Conservation (phyloP, 2,888 invertebrate genomes). For the Ashinkailepas kermadecensis region DNA sequence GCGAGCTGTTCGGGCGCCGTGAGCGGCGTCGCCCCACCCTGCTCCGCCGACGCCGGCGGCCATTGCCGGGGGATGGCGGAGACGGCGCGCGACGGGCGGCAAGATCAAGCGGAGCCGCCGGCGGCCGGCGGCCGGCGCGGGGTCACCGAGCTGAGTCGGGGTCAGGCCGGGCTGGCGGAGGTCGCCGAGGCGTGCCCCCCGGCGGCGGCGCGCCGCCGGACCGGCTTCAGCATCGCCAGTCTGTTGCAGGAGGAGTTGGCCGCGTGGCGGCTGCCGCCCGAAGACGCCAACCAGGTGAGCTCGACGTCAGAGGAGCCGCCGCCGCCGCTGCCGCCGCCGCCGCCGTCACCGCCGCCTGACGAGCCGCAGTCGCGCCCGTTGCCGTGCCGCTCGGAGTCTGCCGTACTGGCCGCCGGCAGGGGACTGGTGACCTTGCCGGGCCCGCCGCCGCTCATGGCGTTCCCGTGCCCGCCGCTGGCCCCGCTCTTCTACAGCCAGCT, state of each 20-base stretch:
- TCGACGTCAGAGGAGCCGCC: neutral
- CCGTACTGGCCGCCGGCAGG: neutral
- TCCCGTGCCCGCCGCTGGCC: neutral
- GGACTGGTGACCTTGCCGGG: neutral
- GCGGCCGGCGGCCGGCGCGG: neutral
- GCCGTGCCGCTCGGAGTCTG: too few species aligned
- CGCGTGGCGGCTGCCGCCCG: neutral
- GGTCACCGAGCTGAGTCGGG: neutral
- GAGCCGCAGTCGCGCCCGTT: neutral
- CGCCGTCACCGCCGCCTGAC: neutral
- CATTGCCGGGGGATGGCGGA: too few species aligned
- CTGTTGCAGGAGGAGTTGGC: neutral
- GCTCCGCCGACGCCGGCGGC: too few species aligned
- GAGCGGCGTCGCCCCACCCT: too few species aligned
- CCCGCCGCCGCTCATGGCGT: neutral
- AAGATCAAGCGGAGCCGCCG: too few species aligned
- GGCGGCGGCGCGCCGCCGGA: neutral
- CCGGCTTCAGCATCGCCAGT: neutral
- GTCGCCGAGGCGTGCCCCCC: neutral
- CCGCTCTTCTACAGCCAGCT: slow-evolving; percentile 2
- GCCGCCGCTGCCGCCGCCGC: neutral
- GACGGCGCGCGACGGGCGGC: too few species aligned
- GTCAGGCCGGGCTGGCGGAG: neutral
- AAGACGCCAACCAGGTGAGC: neutral
- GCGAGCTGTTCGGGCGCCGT: neutral